These are phyloP conservation scores for Schizopygopsis malacanthus DNA, from an alignment of 2,797 vertebrate species.

Conservation along the genomic window DNA sequence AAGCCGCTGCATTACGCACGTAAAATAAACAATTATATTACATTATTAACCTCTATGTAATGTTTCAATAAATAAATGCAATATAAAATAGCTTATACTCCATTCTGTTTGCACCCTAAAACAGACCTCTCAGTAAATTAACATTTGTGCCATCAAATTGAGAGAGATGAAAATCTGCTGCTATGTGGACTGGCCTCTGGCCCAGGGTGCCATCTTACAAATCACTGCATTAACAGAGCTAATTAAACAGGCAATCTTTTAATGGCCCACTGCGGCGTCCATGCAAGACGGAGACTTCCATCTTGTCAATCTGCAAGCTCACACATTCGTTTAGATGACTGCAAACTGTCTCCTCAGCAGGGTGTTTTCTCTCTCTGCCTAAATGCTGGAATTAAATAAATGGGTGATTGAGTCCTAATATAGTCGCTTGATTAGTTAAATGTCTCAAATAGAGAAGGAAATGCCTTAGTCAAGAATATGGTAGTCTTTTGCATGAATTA, in stretches of 20 bases:
- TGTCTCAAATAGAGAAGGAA: slow-evolving; percentile 55
- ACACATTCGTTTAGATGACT: slow-evolving; percentile 62
- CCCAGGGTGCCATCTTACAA: slow-evolving; percentile 67
- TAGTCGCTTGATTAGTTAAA: slow-evolving; percentile 59
- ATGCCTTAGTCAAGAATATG: slow-evolving; percentile 46
- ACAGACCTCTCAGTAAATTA: slow-evolving; percentile 28
- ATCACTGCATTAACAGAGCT: slow-evolving; percentile 71
- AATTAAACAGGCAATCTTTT: slow-evolving; percentile 71
- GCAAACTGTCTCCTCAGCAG: slow-evolving; percentile 60
- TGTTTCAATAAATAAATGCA: slow-evolving; percentile 6
- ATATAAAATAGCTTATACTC: not conserved
- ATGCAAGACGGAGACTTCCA: slow-evolving; percentile 63
- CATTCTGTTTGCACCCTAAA: slow-evolving; percentile 2
- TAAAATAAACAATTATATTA: slow-evolving; percentile 12
- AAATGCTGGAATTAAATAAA: slow-evolving; percentile 59
- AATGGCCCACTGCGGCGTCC: slow-evolving; percentile 66
- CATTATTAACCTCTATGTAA: not conserved
- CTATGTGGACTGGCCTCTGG: slow-evolving; percentile 64
- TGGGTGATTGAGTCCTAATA: slow-evolving; percentile 62
- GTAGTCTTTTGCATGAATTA: slow-evolving; percentile 44
- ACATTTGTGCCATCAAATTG: slow-evolving; percentile 46
- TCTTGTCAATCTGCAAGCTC: slow-evolving; percentile 62
- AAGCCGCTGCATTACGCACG: not conserved
- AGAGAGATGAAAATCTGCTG: slow-evolving; percentile 47
- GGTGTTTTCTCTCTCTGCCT: slow-evolving; percentile 54